Evolutionary conservation across 1,140 invertebrate genomes (phyloP).

Genomic region (Leptopilina clavipes): DNA sequence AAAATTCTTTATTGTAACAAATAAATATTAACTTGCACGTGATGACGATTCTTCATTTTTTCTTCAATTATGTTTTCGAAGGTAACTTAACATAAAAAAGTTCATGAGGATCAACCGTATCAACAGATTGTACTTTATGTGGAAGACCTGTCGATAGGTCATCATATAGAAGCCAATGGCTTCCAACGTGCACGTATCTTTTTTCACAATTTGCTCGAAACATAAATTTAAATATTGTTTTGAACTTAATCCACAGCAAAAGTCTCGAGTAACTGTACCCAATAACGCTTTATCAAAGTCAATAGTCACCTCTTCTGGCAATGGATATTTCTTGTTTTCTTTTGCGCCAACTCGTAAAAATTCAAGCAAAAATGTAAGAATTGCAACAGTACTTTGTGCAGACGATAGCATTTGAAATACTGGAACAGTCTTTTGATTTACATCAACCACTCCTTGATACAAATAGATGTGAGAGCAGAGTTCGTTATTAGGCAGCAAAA

Average conservation of each 20-base stretch:
- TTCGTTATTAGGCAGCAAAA: neutral
- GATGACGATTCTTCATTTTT: no score
- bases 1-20: no score
- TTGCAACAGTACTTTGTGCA: neutral
- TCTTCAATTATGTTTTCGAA: no score
- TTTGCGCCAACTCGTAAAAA: neutral
- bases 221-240: neutral
- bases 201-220: neutral
- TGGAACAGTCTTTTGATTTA: neutral
- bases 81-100: no score
- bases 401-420: neutral
- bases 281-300: conserved; percentile 38
- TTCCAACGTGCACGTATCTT: no score
- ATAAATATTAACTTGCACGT: no score
- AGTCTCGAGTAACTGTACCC: conserved; percentile 14
- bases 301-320: conserved; percentile 28
- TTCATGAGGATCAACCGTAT: no score
- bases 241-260: neutral
- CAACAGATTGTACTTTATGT: no score
- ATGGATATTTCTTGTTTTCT: neutral
- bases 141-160: no score
- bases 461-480: neutral
- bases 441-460: neutral
- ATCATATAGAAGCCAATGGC: no score
- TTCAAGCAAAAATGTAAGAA: neutral